Base-by-base conservation (phyloP, 2,113 vertebrate genomes). In the Gila orcuttii region DNA sequence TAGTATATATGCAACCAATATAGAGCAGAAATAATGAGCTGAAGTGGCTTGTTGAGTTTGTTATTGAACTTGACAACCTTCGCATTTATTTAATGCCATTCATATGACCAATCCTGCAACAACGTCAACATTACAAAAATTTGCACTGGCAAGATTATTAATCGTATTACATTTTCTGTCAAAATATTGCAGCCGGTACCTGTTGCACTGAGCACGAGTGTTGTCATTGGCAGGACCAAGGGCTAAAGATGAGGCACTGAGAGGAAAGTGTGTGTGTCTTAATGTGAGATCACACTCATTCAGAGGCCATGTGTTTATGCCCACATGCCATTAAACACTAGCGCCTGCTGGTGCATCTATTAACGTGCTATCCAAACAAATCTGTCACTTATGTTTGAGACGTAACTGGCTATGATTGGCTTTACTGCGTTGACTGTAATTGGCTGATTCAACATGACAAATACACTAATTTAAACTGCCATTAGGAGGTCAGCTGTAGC, bases 241-340 rank as follows among this genome's bases (percentile, higher is more conserved):
- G 81, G 59, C 71, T 47, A 57, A 47, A 75, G 76, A 52, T 10
- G 55, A 74, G 77, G 13, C 47, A 81, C 78, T 52, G n/a, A 11
- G 11, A 36, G 17, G 74, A 78, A 50, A 8, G 19, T 57, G 55
- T 57, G 83, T 78, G 55, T 57, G 83, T 78, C 55, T 57, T 47
- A 42, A 82, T 79, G 88, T 79, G 83, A 74, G 88, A 87, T 87
- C 86, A 87, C 88, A 89, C 83, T 83, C 79, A 39, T 81, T 80
- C 76, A 57, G 57, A 80, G 87, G 87, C 85, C 85, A 69, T 86
- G 82, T 87, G 85, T 64, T 87, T 66, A 12, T 60, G 39, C 82
- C 31, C 78, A 78, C 85, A 87, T 73, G 77, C 85, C 73, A 82
- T 73, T 85, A 79, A 76, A 85, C 88, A 87, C 78, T 50, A 45